phyloP scores from a whole-genome alignment of 2,888 invertebrate species.

The Lithophane semibrunnea region DNA sequence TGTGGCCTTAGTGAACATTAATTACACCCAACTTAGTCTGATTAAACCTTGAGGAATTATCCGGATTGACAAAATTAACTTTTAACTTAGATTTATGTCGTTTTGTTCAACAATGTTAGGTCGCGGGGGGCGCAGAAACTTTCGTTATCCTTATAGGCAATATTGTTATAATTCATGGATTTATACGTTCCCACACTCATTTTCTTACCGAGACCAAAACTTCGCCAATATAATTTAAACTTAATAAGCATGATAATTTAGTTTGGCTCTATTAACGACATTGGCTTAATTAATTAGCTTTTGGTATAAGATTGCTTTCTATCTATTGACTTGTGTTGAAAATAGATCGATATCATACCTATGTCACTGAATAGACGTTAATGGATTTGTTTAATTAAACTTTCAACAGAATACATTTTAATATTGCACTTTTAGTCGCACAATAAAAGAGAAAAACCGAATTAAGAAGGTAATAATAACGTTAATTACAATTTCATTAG shows the following conservation, averaged over 20 bases:
- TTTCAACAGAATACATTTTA: conserved; percentile 12
- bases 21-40: conserved; percentile 90
- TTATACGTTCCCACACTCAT: conserved; percentile 39
- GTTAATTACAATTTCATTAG: conserved; percentile 57
- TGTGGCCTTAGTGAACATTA: conserved; percentile 90
- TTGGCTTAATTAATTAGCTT: conserved; percentile 35
- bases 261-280: conserved; percentile 28
- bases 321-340: conserved; percentile 17
- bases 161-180: conserved; percentile 58
- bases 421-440: conserved; percentile 18
- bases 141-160: conserved; percentile 55
- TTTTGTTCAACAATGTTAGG: conserved; percentile 68
- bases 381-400: conserved; percentile 25
- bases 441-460: conserved; percentile 33
- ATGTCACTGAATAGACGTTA: not conserved
- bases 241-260: conserved; percentile 31
- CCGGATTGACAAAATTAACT: conserved; percentile 90
- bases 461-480: conserved; percentile 48
- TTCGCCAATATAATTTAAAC: conserved; percentile 47
- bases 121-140: conserved; percentile 50
- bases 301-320: conserved; percentile 12
- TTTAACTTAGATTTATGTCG: conserved; percentile 89
- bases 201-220: conserved; percentile 43
- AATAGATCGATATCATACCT: conserved; percentile 11
- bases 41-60: conserved; percentile 91